phyloP scores from a whole-genome alignment of 1,140 invertebrate genomes.

The Temnothorax nylanderi region DNA sequence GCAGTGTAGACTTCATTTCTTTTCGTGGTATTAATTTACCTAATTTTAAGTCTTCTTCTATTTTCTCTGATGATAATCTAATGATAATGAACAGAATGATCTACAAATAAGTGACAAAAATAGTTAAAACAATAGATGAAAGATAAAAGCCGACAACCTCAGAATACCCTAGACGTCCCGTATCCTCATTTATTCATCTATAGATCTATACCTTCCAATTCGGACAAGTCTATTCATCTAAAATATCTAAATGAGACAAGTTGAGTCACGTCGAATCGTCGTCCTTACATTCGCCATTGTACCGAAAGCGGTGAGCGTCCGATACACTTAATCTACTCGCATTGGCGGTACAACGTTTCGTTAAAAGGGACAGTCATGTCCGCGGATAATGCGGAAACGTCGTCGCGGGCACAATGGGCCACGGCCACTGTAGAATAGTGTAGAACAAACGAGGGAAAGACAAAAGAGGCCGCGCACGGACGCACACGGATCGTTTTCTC shows the following conservation, averaged over 20 bases:
- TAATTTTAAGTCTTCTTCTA: not conserved
- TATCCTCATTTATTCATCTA: not conserved
- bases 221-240: not conserved
- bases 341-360: constrained; percentile 37
- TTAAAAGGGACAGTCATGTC: constrained; percentile 20
- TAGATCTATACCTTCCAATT: not conserved
- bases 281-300: not conserved
- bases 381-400: constrained; percentile 23
- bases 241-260: no score
- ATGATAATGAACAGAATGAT: not conserved
- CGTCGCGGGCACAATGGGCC: constrained; percentile 29
- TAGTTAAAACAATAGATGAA: not conserved
- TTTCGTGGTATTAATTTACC: not conserved
- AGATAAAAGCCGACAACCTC: not conserved
- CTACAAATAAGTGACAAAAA: not conserved
- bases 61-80: not conserved
- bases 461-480: constrained; percentile 14
- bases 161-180: not conserved
- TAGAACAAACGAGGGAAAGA: constrained; percentile 16
- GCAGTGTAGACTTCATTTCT: not conserved
- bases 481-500: not conserved
- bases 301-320: not conserved
- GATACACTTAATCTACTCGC: constrained; percentile 39
- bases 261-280: not conserved
- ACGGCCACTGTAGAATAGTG: constrained; percentile 15